Base-by-base conservation (phyloP, 2,113 vertebrate genomes). In the Acanthisitta chloris region DNA sequence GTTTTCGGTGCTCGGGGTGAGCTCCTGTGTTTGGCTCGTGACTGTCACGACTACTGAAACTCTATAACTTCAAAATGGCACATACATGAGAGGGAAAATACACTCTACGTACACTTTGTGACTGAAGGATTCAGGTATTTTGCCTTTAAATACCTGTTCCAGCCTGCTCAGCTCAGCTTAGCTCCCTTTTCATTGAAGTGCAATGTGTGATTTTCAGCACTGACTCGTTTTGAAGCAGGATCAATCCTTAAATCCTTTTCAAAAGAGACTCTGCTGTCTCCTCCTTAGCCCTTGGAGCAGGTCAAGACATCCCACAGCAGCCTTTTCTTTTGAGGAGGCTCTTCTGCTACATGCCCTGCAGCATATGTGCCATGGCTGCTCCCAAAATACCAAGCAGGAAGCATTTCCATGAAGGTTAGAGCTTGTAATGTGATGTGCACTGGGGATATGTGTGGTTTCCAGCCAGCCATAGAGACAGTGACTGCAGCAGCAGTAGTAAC, bases 381-480 rank as follows among this genome's bases (percentile, higher is more conserved):
- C 69, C 81, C 67, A 70, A 72, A 80, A 76, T 36, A 24, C n/a
- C 66, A 38, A 34, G 20, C 21, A 45, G 77, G 72, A 81, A 78
- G 33, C 10, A 4, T 79, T 87, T 74, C 25, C 52, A 5, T 16
- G 33, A 42, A 66, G 69, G 24, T 62, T 54, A 3, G 36, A 42
- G 42, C 59, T 43, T 59, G 8, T 54, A 14, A 42, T 1, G 2
- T 17, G 85, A 5, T 42, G 20, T 48, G 5, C 23, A 0, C 0
- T 36, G 9, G 38, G n/a, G 9, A 24, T 46, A 23, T 1, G 1
- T 9, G 19, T 69, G 55, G 6, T 23, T 90, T 78, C 54, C 6
- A 20, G 52, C 12, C 45, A 21, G 12, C 55, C n/a, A 9, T 2
- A 46, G 48, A 64, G 20, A 16, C 1, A 36, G 57, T 42, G 57